Percentiles rank a stretch among this genome's conserved stretches.
Evolutionary conservation across 2,113 vertebrate species (phyloP).

Genomic region (Erpornis zantholeuca): DNA sequence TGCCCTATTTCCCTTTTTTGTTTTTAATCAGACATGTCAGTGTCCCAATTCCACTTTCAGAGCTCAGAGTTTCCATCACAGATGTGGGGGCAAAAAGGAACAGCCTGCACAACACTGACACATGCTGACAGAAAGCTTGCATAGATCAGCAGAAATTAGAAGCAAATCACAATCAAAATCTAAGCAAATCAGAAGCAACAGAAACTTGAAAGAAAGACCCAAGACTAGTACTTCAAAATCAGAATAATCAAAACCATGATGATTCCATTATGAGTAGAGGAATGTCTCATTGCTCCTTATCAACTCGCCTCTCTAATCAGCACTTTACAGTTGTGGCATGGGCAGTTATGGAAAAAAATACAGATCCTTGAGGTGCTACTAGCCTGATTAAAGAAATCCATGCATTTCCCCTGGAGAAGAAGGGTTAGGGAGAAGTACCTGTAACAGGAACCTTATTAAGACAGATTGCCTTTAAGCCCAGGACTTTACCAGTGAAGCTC

Average conservation of each 20-base stretch:
- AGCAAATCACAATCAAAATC: neutral
- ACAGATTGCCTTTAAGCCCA: neutral
- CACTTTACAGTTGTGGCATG: neutral
- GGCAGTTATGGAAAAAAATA: neutral
- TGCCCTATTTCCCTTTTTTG: neutral
- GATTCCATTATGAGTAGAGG: neutral
- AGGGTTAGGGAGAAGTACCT: neutral
- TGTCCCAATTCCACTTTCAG: neutral
- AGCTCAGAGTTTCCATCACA: neutral
- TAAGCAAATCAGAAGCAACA: conserved; percentile 39
- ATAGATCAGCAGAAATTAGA: conserved; percentile 1
- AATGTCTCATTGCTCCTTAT: neutral
- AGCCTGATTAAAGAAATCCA: neutral
- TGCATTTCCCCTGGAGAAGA: neutral
- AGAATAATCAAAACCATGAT: neutral
- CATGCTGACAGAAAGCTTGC: neutral
- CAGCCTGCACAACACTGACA: neutral
- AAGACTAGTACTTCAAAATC: neutral
- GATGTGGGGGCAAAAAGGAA: neutral
- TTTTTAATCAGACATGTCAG: neutral
- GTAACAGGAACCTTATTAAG: neutral
- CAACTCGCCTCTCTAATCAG: neutral
- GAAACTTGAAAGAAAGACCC: neutral
- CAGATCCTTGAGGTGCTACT: neutral
- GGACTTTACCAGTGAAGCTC: neutral